Evolutionary conservation across 2,888 invertebrate genomes (phyloP).

Genomic region (Julus scanicus): DNA sequence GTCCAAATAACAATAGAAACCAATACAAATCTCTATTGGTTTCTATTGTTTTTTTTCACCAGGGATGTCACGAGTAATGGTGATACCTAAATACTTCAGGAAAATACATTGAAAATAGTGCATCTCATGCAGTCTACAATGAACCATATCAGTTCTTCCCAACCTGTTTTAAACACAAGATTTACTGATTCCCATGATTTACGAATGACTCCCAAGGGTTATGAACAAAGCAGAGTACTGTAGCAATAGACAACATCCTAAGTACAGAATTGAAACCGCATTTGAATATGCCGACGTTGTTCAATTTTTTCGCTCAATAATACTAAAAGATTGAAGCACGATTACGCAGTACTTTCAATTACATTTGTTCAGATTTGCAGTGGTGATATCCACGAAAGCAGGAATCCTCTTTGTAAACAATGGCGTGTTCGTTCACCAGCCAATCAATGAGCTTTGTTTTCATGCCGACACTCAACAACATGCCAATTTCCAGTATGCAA

Average conservation of each 20-base stretch:
- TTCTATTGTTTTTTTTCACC: too few relatives aligned
- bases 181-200: neutral
- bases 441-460: slow-evolving; percentile 39
- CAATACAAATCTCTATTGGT: too few relatives aligned
- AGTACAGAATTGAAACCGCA: neutral
- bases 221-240: neutral
- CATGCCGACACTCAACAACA: neutral
- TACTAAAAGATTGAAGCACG: slow-evolving; percentile 12
- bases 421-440: slow-evolving; percentile 15
- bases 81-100: too few relatives aligned
- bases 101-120: too few relatives aligned
- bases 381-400: neutral
- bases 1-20: too few relatives aligned
- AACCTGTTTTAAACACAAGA: neutral
- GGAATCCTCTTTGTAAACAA: neutral
- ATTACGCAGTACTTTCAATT: slow-evolving; percentile 36
- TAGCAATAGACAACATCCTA: neutral
- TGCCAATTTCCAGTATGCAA: slow-evolving; percentile 27
- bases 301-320: slow-evolving; percentile 44
- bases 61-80: too few relatives aligned
- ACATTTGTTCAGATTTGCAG: slow-evolving; percentile 7
- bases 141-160: too few relatives aligned
- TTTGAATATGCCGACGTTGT: neutral
- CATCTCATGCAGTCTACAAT: too few relatives aligned
- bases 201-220: neutral